Evolutionary conservation across 2,113 vertebrate species (phyloP), one percentile per base, ranked within the genome.

Genomic region (Xenus cinereus): DNA sequence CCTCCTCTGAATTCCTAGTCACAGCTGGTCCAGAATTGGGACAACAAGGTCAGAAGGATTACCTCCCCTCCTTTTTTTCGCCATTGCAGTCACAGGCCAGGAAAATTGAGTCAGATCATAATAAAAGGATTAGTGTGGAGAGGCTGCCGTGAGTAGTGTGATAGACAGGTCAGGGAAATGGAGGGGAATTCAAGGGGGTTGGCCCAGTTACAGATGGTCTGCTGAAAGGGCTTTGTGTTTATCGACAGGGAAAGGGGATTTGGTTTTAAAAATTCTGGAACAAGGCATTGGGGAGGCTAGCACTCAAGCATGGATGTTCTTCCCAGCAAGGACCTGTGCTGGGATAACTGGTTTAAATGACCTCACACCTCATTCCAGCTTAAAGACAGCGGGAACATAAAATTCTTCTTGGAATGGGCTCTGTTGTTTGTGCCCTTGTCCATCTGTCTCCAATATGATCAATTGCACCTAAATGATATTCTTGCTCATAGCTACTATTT

Each of bases 61-160:
- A 94, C 76, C 41, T 64, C 86, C 74, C 68, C 60, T 93, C 57
- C 41, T 80, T 89, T 90, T 85, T 92, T 62, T 7, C n/a, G 75
- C 86, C 43, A 50, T 53, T 93, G 66, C 80, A 92, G 81, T 82
- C 84, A 93, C 51, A 92, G 86, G 41, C 77, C 87, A 83, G 93
- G 74, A 97, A 93, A 95, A 91, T 90, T 66, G 86, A 95, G 78
- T 81, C 90, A 90, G 90, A 83, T 97, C 89, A 91, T 87, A 95
- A 97, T 95, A 97, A 96, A 96, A 97, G 92, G 89, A 96, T 96
- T 91, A 96, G 48, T 72, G 92, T 93, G 73, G 71, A 84, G 21
- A 93, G 68, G 72, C 51, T 90, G 63, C 78, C 2, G 0, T 91
- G 87, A 89, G 73, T 32, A 73, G 84, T 87, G 84, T 89, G 93